Evolutionary conservation across 2,888 invertebrate species (phyloP), one percentile per base, ranked within the genome.

Genomic region (Carcina quercana): DNA sequence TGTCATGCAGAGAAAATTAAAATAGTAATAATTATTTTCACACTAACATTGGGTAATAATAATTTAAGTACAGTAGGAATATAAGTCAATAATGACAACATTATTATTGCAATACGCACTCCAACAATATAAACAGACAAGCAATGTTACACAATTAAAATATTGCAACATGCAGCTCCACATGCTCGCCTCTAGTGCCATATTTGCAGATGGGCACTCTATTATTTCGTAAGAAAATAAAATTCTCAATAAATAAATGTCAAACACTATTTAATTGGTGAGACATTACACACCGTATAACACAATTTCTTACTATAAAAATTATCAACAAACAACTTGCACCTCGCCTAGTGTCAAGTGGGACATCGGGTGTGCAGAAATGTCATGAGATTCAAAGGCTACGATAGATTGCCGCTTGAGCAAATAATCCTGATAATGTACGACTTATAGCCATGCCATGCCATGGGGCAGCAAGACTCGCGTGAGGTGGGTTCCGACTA

Each of bases 191-290:
- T 56, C 50, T 50, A 51, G 53, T 53, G 69, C 83, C 83, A 83
- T 82, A 83, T 83, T 83, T 83, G 83, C 83, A 83, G 83, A 83
- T 80, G 82, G 69, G 62, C 80, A 80, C 63, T 56, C 65, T 63
- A 62, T 69, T 69, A 71, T 58, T 72, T 59, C 70, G 74, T 83
- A 82, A 70, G 79, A 80, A 82, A 82, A 83, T 82, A 82, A 82
- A 82, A 79, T 79, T 82, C 65, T 82, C 79, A 83, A 82, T 82
- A 83, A 82, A 82, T 80, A 74, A 83, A 78, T 78, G 79, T 78
- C 78, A 73, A 79, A 79, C 76, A 73, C 78, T 79, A 80, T 79
- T 68, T 56, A 69, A 66, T 59, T 51, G 80, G 79, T 74, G 82
- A 68, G 73, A 73, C 72, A 72, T 68, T 67, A 62, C 69, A 75